Evolutionary conservation across 2,888 invertebrate genomes (phyloP).

Genomic region (Colletes collaris): DNA sequence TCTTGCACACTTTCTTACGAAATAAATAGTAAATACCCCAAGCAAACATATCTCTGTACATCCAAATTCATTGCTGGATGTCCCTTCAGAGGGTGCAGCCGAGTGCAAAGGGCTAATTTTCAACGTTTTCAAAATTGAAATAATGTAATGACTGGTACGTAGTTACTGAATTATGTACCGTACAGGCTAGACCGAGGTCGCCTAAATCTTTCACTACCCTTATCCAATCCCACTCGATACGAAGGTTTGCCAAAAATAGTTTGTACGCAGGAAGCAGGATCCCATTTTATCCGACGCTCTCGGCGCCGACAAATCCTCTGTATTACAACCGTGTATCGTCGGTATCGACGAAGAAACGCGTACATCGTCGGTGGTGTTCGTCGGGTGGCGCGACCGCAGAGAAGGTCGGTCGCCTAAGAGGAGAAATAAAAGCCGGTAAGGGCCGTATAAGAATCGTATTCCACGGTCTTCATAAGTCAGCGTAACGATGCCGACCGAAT

Average conservation of each 20-base stretch:
- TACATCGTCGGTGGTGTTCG: constrained; percentile 3
- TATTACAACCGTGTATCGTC: constrained; percentile 35
- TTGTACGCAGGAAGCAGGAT: background rate
- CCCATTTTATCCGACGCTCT: background rate
- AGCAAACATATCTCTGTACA: too few relatives aligned
- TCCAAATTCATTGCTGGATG: too few relatives aligned
- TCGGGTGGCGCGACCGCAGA: constrained; percentile 28
- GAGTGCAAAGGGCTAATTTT: too few relatives aligned
- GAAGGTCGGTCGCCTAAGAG: constrained; percentile 50
- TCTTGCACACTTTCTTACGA: too few relatives aligned
- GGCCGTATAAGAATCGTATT: constrained; percentile 62
- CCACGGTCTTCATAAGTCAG: constrained; percentile 67
- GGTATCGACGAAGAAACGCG: constrained; percentile 20
- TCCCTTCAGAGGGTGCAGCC: too few relatives aligned
- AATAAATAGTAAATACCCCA: too few relatives aligned
- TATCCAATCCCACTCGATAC: background rate
- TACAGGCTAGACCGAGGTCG: too few relatives aligned
- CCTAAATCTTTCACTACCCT: background rate
- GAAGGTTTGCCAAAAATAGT: background rate
- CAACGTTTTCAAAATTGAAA: too few relatives aligned
- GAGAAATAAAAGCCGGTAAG: constrained; percentile 61
- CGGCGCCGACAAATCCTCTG: constrained; percentile 42
- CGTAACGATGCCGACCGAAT: constrained; percentile 68
- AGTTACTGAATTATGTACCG: too few relatives aligned
- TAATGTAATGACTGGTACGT: too few relatives aligned